Conservation (phyloP, 2,113 vertebrate genomes). For the Isichthys henryi region DNA sequence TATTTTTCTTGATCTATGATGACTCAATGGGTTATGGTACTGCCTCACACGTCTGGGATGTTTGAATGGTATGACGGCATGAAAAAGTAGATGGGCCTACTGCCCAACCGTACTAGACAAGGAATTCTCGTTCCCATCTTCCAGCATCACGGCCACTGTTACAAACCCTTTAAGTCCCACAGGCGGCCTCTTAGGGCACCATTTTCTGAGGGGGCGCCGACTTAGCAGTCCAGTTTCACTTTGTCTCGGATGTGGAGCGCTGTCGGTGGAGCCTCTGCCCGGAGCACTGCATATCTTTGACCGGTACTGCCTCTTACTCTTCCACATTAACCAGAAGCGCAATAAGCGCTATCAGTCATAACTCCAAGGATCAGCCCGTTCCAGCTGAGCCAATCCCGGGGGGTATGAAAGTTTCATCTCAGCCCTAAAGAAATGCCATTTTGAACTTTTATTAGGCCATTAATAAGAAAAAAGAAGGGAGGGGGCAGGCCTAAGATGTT, state of each 20-base stretch:
- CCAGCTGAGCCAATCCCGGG: not conserved
- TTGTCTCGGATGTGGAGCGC: not conserved
- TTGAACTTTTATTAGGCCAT: slow-evolving; percentile 34
- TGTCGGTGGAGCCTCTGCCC: not conserved
- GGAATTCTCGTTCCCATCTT: not conserved
- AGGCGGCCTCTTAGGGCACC: not conserved
- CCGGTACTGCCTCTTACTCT: not conserved
- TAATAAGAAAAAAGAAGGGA: slow-evolving; percentile 28
- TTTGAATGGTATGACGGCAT: not conserved
- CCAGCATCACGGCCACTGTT: not conserved
- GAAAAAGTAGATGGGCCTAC: not conserved
- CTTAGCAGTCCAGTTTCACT: not conserved
- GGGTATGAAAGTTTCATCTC: slow-evolving; percentile 24
- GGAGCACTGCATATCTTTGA: not conserved
- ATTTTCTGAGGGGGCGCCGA: not conserved
- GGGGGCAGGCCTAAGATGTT: slow-evolving; percentile 22
- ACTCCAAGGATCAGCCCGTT: slow-evolving; percentile 22
- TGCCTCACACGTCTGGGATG: too few species aligned
- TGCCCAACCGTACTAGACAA: not conserved
- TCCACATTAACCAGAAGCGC: not conserved
- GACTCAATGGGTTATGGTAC: not conserved
- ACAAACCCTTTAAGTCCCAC: not conserved
- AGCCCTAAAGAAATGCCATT: slow-evolving; percentile 28
- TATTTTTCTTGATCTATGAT: not conserved
- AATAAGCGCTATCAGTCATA: not conserved